Conservation (phyloP, 2,888 invertebrate genomes). For the Doris montereyensis region DNA sequence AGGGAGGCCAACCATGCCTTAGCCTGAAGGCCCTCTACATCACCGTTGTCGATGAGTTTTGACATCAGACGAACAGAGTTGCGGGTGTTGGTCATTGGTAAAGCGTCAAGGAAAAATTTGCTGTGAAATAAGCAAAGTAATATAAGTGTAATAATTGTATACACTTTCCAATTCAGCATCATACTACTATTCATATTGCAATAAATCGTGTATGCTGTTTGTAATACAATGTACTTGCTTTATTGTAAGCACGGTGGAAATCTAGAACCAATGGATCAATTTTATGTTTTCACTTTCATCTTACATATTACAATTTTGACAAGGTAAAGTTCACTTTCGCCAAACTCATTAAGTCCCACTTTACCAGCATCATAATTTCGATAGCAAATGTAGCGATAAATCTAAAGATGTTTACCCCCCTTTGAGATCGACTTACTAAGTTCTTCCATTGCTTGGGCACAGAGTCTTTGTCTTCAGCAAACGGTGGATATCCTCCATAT, state of each 20-base stretch:
- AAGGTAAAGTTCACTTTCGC: no score
- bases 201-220: no score
- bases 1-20: not conserved
- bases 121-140: not conserved
- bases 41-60: slow-evolving; percentile 79
- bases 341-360: no score
- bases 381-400: not conserved
- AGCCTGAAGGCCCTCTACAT: not conserved
- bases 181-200: no score
- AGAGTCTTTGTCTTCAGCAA: slow-evolving; percentile 49
- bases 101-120: slow-evolving; percentile 77
- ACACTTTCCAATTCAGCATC: no score
- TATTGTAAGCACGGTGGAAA: no score
- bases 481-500: slow-evolving; percentile 62
- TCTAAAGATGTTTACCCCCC: no score
- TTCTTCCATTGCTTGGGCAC: slow-evolving; percentile 50
- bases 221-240: no score
- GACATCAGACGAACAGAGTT: slow-evolving; percentile 88
- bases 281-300: no score
- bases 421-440: slow-evolving; percentile 40
- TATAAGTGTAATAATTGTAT: no score
- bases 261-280: no score
- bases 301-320: no score
- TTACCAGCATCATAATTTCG: not conserved
- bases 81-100: slow-evolving; percentile 88